Percentiles rank a stretch among this genome's conserved stretches.
These are phyloP conservation scores for Dasypus novemcinctus DNA, from an alignment of 2,113 vertebrate species.

Conservation along the genomic window DNA sequence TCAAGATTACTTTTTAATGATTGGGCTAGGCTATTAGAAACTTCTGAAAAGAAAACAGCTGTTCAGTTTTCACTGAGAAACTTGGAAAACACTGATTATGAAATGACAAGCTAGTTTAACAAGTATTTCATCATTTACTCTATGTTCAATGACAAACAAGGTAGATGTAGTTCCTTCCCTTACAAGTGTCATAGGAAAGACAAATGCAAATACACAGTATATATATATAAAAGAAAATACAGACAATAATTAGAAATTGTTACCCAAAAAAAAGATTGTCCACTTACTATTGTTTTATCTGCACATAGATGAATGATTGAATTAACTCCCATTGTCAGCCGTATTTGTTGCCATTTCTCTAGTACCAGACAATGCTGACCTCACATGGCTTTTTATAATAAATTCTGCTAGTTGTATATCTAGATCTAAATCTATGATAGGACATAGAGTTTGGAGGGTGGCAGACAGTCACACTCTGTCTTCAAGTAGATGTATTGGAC, in stretches of 20 bases:
- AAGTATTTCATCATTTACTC: not conserved
- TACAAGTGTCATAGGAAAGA: too few species aligned
- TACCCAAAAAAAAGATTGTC: not conserved
- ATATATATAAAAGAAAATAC: too few species aligned
- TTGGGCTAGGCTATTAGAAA: too few species aligned
- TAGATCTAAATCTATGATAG: not conserved
- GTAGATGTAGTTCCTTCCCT: too few species aligned
- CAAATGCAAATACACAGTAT: too few species aligned
- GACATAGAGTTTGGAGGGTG: not conserved
- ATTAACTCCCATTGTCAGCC: not conserved
- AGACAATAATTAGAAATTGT: not conserved
- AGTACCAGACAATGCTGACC: too few species aligned
- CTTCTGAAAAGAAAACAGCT: too few species aligned
- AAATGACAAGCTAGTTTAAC: not conserved
- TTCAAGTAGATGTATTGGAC: too few species aligned
- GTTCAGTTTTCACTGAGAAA: too few species aligned
- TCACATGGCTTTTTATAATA: too few species aligned
- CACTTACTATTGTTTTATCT: not conserved
- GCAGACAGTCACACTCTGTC: not conserved
- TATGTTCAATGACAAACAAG: too few species aligned
- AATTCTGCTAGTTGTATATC: not conserved
- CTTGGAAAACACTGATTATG: not conserved
- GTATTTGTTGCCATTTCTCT: not conserved
- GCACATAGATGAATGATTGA: not conserved
- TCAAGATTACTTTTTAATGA: too few species aligned